Base-by-base conservation (phyloP, 2,113 vertebrate genomes). In the Aegithalos caudatus region DNA sequence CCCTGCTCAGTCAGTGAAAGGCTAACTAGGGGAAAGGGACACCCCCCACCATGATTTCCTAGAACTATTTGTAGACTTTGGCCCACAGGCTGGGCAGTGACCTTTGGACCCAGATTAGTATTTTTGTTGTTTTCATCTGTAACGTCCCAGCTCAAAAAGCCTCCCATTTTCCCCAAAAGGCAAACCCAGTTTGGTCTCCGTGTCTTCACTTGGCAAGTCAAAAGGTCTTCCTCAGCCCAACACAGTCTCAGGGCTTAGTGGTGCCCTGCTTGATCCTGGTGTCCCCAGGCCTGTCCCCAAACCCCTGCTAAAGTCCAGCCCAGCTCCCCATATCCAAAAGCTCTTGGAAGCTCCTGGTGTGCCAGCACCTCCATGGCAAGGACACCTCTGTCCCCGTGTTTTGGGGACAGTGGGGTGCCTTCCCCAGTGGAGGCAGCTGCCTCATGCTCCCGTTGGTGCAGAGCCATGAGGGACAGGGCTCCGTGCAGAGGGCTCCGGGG, bases 141-240 rank as follows among this genome's bases (percentile, higher is more conserved):
- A 79, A 62, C 0, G 0, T 31, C 29, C 70, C 50, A 48, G 44
- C 51, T 88, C 78, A 60, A 77, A 72, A 70, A 66, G 28, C 12
- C 15, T 73, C 40, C 35, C 20, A 4, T 56, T 60, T 42, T 25
- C 25, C 38, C 67, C 2, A 5, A 72, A 71, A 24, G 15, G 47
- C 47, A 95, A 94, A 76, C 31, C 25, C 78, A 64, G 23, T 77
- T 79, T 83, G 56, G 62, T 85, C 44, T 89, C 40, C 42, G 57
- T 45, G 71, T 85, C 42, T 94, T 89, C 66, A 92, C 95, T 94
- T 94, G 95, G 95, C 91, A 93, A 62, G 83, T 92, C 66, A 93
- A 94, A 94, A 82, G 87, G 60, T 81, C 79, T 88, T 84, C 91
- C 78, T 84, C 76, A 87, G 54, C 81, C 81, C 48, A 38, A 31